Percentiles rank a stretch among this genome's conserved stretches.
phyloP scores from a whole-genome alignment of 2,113 vertebrate genomes.

The Microtus montanus region DNA sequence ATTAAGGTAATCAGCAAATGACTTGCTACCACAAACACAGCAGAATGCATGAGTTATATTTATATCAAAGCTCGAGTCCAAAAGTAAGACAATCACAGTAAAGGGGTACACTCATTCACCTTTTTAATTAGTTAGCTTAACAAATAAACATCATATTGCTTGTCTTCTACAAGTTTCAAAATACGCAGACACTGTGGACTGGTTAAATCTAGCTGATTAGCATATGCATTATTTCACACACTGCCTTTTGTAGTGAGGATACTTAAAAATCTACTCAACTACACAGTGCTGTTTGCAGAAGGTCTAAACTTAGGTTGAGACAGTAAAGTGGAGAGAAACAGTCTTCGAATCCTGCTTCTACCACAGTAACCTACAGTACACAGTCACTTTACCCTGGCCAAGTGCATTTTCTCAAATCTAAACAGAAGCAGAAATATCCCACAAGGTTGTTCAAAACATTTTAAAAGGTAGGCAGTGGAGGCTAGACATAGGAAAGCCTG shows the following conservation, averaged over 20 bases:
- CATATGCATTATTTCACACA: neutral
- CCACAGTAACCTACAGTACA: neutral
- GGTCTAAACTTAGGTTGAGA: neutral
- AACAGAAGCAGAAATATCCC: constrained; percentile 8
- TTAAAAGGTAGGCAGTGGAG: neutral
- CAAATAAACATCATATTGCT: neutral
- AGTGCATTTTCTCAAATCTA: constrained; percentile 17
- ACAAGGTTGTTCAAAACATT: constrained; percentile 10
- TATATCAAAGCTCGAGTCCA: neutral
- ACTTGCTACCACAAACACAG: neutral
- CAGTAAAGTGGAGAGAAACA: neutral
- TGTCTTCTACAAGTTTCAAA: neutral
- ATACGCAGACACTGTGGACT: neutral
- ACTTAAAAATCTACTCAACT: neutral
- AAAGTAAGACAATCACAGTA: neutral
- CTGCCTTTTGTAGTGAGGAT: neutral
- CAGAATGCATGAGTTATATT: neutral
- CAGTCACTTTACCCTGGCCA: neutral
- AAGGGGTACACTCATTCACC: neutral
- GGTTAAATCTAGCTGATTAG: neutral
- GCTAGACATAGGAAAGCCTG: neutral
- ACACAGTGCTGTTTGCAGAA: neutral
- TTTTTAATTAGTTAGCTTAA: constrained; percentile 1
- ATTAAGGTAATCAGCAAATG: constrained; percentile 38
- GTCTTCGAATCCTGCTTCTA: constrained; percentile 12